These are phyloP conservation scores for Acanthisitta chloris DNA, from an alignment of 2,113 vertebrate genomes.

Conservation along the genomic window DNA sequence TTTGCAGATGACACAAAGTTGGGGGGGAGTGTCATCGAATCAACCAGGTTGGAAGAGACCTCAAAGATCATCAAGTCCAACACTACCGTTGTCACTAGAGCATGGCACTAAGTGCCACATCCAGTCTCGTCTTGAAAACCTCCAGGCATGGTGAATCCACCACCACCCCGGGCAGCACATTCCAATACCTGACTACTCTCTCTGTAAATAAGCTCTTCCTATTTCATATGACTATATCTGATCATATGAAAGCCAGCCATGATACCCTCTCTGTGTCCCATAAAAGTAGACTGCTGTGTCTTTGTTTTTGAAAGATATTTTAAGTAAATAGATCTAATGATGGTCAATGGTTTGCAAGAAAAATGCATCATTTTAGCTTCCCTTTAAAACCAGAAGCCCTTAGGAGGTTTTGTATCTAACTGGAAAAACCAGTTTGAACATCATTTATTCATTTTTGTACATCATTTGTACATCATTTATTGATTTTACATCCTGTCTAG, in stretches of 20 bases:
- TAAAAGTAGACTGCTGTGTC: background rate
- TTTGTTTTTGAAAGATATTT: background rate
- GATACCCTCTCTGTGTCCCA: background rate
- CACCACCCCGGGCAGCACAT: no score
- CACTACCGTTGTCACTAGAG: no score
- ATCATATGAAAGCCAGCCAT: background rate
- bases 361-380: background rate
- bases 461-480: background rate
- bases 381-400: background rate
- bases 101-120: no score
- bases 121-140: no score
- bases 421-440: background rate
- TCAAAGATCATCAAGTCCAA: no score
- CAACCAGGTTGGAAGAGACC: no score
- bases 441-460: background rate
- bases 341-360: background rate
- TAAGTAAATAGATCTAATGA: background rate
- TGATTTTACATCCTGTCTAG: background rate
- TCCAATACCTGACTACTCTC: no score
- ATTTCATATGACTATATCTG: background rate
- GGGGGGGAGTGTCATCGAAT: no score
- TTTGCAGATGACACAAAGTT: no score
- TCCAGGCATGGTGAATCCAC: no score
- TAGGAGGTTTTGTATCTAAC: background rate
- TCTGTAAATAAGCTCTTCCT: no score